Base-by-base conservation (phyloP, 1,140 invertebrate genomes). In the Bicyclus anynana region DNA sequence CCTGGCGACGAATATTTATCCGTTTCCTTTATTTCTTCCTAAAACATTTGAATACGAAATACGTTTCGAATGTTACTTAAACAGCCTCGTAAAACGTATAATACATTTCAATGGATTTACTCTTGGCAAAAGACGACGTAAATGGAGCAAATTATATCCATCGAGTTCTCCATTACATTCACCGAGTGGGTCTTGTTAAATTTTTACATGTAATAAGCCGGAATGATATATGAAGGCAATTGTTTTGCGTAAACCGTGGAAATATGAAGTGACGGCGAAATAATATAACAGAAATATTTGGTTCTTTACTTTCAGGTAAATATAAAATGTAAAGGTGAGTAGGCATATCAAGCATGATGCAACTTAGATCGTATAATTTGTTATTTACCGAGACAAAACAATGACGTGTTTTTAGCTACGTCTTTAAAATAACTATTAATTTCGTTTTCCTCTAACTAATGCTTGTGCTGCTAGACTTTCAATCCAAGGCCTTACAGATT, bases 151-250 rank as follows among this genome's bases (percentile, higher is more conserved):
- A 53, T 53, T 53, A 59, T 54, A 33, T 44, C 18, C 47, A 50
- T 33, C 20, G 37, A 54, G 27, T 9, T 35, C 27, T 42, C 52
- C 23, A 49, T 59, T 53, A 54, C 50, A 48, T 23, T 27, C 53
- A 16, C 52, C 17, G 52, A 40, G 44, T 13, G 18, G 55, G 37
- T 59, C 56, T 49, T 48, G 53, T 53, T 62, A 49, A 55, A 53
- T 49, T 48, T 55, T 48, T 56, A 14, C 23, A 46, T 18, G 42
- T 59, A 68, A 59, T 42, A 52, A 64, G 46, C 48, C 58, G 40
- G 52, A 62, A 59, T 62, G 29, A 59, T 57, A 53, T 55, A 46
- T 38, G 59, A 65, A 65, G 62, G 26, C 67, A 66, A 62, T 63
- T 62, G 57, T 63, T 66, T 40, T 14, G 2, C 1, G 37, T 10